Conservation (phyloP, 2,113 vertebrate genomes). For the Stercorarius parasiticus region DNA sequence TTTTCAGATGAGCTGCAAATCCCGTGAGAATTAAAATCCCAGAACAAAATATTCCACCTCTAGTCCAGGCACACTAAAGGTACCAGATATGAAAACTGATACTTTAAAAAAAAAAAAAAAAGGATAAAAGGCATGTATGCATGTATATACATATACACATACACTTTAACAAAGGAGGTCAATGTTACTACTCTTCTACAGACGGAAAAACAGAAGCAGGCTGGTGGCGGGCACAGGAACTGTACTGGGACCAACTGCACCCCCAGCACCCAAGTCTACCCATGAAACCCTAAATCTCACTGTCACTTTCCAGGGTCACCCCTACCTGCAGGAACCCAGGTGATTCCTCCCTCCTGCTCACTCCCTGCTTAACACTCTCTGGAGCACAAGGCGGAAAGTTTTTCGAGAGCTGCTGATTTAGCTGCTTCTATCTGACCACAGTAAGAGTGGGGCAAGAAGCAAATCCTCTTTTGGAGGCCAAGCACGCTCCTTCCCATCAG, state of each 20-base stretch:
- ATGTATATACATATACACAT: background rate
- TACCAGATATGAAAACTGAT: background rate
- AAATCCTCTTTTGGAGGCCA: background rate
- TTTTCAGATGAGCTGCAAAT: slow-evolving; percentile 14
- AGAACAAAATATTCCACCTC: background rate
- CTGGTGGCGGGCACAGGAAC: background rate
- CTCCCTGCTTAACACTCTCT: background rate
- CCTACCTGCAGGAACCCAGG: background rate
- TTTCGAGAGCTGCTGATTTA: background rate
- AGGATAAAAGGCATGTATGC: background rate
- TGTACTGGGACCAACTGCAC: background rate
- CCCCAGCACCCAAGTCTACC: background rate
- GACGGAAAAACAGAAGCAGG: slow-evolving; percentile 9
- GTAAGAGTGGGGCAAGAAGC: background rate
- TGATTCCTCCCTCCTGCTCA: background rate
- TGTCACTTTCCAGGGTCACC: background rate
- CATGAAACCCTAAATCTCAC: background rate
- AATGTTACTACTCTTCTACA: background rate
- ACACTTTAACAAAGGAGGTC: background rate
- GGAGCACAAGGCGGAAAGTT: background rate
- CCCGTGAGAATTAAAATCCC: background rate
- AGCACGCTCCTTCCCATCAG: background rate
- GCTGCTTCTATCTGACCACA: background rate
- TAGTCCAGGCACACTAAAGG: background rate
- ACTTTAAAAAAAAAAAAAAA: background rate